A percentile compares a stretch with the other conserved stretches of the same genome.
phyloP scores from a whole-genome alignment of 2,797 vertebrate genomes.

The Pterois miles region DNA sequence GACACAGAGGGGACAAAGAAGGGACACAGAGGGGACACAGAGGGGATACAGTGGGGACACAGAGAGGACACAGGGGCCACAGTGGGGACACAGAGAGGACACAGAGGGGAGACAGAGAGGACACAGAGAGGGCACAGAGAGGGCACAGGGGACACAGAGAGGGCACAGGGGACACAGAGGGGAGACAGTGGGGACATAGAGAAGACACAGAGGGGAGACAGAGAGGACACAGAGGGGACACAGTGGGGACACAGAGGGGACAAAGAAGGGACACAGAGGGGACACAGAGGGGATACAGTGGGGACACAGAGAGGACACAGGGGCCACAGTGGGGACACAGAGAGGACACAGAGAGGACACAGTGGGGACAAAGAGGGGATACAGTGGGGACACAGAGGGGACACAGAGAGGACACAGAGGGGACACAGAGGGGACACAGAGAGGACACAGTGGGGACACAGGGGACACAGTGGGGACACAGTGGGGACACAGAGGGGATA shows the following conservation, averaged over 20 bases:
- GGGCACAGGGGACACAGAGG: too few relatives aligned
- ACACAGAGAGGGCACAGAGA: background rate
- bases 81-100: background rate
- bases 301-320: background rate
- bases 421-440: background rate
- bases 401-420: too few relatives aligned
- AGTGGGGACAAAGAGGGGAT: background rate
- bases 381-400: background rate
- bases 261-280: background rate
- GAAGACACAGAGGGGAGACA: background rate
- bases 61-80: background rate
- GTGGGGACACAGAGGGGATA: background rate
- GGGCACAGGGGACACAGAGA: background rate
- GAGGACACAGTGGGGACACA: background rate
- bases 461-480: background rate
- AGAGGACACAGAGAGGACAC: background rate
- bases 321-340: background rate
- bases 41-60: background rate
- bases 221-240: background rate
- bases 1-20: too few relatives aligned
- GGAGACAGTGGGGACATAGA: background rate
- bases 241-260: background rate
- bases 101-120: background rate
- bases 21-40: background rate
- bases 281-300: background rate